These are phyloP conservation scores for Theropithecus gelada DNA, from an alignment of 2,113 vertebrate genomes.

Conservation along the genomic window DNA sequence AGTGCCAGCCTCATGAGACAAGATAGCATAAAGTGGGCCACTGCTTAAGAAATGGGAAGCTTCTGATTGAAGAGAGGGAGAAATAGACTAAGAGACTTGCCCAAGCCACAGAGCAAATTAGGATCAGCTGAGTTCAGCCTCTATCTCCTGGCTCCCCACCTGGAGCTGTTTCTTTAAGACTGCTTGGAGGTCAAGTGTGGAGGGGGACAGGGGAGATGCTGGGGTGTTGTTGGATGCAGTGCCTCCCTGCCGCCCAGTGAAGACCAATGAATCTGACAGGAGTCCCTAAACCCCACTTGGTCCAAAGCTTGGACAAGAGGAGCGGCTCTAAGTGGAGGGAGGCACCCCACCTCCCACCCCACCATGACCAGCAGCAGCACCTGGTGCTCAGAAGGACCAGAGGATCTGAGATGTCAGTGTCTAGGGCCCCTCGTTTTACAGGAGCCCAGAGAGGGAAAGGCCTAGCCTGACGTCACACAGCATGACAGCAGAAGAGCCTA, in stretches of 20 bases:
- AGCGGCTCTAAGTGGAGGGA: not conserved
- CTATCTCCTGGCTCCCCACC: not conserved
- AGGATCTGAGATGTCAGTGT: too few species aligned
- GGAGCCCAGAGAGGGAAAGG: constrained; percentile 71
- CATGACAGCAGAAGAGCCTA: not conserved
- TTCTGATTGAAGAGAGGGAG: not conserved
- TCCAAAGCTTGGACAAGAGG: not conserved
- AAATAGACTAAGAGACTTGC: not conserved
- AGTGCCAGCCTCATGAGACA: not conserved
- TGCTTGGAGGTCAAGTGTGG: not conserved
- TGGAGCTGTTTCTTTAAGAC: not conserved
- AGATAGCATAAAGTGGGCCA: not conserved
- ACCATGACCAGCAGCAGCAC: not conserved
- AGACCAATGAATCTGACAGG: not conserved
- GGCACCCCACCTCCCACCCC: not conserved
- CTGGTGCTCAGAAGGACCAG: not conserved
- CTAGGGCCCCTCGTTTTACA: not conserved
- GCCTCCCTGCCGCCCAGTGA: not conserved
- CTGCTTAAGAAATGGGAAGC: not conserved
- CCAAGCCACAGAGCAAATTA: not conserved
- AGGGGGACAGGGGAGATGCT: too few species aligned
- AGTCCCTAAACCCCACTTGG: not conserved
- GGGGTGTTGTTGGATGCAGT: not conserved
- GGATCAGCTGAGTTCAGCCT: not conserved
- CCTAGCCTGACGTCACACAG: constrained; percentile 72